Evolutionary conservation across 2,113 vertebrate species (phyloP), one percentile per base, ranked within the genome.

Genomic region (Chaetodon trifascialis): DNA sequence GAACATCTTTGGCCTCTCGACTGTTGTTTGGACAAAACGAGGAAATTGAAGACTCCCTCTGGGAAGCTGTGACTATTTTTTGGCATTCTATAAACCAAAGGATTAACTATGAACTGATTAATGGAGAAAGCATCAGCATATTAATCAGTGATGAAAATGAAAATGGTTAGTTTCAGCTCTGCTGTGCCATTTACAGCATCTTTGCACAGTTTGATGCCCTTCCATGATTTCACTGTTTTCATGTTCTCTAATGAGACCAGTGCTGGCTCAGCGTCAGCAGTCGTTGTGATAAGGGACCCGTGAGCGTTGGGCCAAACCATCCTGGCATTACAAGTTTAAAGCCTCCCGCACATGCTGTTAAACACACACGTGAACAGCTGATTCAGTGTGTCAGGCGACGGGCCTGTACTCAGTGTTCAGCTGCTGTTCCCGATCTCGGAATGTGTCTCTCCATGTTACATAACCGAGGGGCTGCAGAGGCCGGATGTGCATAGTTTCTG

Each of bases 381-480:
- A 64, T 56, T 58, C 34, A 42, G 40, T 40, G 58, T 79, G 79
- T 80, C 81, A 23, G 67, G 64, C 9, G 16, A 55, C 23, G 36
- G 21, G 42, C 42, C 49, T 54, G 69, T 49, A 74, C 63, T 63
- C 49, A 15, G 58, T 11, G 51, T 25, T 85, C 88, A 77, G 86
- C 82, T 84, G 84, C 74, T 82, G 66, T 36, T 76, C 65, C 16
- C 25, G 14, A 38, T 78, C 78, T 64, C 49, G 2, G 58, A 78
- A 8, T 80, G 67, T n/a, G 25, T 76, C 23, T 81, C 69, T 68
- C 8, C 1, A 14, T 21, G 75, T 91, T 91, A 91, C 64, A 59
- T 88, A 91, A 91, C 30, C 0, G 11, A 63, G 76, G 54, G 73
- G 68, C 75, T 81, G 83, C 56, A 5, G 78, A 76, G 79, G 79